phyloP scores from a whole-genome alignment of 2,888 invertebrate genomes.

The Allophyes oxyacanthae region DNA sequence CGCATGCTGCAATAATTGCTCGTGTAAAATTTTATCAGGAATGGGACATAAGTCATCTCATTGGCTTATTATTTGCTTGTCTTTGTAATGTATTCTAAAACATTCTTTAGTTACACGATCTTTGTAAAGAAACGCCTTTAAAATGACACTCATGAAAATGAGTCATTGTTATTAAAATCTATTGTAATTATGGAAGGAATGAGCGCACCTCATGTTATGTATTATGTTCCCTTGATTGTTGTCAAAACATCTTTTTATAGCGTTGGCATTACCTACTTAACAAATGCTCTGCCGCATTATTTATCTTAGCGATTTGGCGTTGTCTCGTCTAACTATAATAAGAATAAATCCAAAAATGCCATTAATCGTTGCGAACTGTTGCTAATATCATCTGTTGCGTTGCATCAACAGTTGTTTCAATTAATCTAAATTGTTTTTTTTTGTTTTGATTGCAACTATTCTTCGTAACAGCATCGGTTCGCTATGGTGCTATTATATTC shows the following conservation, averaged over 20 bases:
- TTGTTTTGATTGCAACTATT: conserved; percentile 69
- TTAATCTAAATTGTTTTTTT: conserved; percentile 21
- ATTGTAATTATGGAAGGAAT: conserved; percentile 28
- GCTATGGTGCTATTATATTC: conserved; percentile 61
- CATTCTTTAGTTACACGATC: conserved; percentile 6
- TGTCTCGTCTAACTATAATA: conserved; percentile 47
- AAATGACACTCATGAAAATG: conserved; percentile 12
- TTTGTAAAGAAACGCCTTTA: conserved; percentile 19
- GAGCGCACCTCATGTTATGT: conserved; percentile 7
- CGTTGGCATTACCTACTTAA: conserved; percentile 54
- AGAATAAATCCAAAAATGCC: conserved; percentile 47
- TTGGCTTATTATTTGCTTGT: conserved; percentile 5
- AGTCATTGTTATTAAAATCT: conserved; percentile 31
- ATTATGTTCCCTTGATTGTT: conserved; percentile 31
- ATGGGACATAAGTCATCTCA: conserved; percentile 1
- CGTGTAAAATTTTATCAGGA: no score
- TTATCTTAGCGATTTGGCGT: conserved; percentile 56
- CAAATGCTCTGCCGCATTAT: conserved; percentile 55
- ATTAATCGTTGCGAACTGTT: conserved; percentile 15
- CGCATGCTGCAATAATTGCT: no score
- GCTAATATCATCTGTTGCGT: conserved; percentile 31
- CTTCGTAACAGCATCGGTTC: conserved; percentile 71
- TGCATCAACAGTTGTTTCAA: conserved; percentile 15
- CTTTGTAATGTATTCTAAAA: conserved; percentile 25
- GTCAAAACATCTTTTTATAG: conserved; percentile 53